A percentile compares a stretch with the other conserved stretches of the same genome.
Conservation (phyloP, 2,888 invertebrate species). For the Corbicula japonica region DNA sequence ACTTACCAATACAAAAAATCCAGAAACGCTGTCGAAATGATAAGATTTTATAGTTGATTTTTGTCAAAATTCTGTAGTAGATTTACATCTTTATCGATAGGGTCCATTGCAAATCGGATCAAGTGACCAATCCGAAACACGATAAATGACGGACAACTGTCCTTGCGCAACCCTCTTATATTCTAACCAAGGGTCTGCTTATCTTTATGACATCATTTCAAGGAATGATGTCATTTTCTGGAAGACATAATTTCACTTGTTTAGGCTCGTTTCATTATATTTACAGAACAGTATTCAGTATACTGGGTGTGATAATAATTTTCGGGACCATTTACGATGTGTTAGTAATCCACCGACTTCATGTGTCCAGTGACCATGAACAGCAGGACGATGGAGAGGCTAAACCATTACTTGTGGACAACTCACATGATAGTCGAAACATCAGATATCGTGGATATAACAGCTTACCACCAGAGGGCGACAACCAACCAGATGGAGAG, state of each 20-base stretch:
- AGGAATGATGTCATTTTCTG: neutral
- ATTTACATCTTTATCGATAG: too few relatives aligned
- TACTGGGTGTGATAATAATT: slow-evolving; percentile 54
- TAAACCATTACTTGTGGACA: slow-evolving; percentile 26
- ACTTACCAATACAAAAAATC: too few relatives aligned
- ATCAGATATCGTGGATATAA: slow-evolving; percentile 49
- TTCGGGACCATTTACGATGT: slow-evolving; percentile 64
- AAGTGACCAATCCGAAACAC: too few relatives aligned
- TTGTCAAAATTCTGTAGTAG: too few relatives aligned
- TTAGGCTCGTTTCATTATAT: neutral
- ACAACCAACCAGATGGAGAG: neutral
- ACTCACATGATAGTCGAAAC: slow-evolving; percentile 28
- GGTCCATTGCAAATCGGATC: too few relatives aligned
- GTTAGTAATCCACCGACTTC: slow-evolving; percentile 62
- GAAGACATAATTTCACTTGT: neutral
- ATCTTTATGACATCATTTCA: neutral
- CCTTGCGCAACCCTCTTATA: too few relatives aligned
- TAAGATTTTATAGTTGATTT: too few relatives aligned
- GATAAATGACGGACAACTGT: too few relatives aligned
- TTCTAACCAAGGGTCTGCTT: neutral
- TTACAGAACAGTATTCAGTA: slow-evolving; percentile 52
- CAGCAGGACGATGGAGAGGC: slow-evolving; percentile 24
- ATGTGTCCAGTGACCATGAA: slow-evolving; percentile 22
- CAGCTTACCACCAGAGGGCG: neutral
- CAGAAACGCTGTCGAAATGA: too few relatives aligned